phyloP scores from a whole-genome alignment of 1,140 invertebrate species.

The Bathynomus jamesi region DNA sequence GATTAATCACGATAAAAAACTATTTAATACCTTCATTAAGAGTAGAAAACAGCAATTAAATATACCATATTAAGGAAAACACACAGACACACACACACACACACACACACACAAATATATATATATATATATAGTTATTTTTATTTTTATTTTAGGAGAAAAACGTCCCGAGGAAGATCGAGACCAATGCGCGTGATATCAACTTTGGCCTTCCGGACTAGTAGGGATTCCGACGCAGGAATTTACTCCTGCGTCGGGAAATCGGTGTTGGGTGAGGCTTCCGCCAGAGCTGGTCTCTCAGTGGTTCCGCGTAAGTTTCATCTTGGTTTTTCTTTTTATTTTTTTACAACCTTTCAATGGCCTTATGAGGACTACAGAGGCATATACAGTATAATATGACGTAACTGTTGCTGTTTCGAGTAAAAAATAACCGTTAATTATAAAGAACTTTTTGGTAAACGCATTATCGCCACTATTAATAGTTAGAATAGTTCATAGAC shows the following conservation, averaged over 20 bases:
- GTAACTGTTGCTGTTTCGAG: too few relatives aligned
- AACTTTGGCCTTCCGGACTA: neutral
- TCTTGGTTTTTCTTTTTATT: too few relatives aligned
- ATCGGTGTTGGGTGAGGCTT: neutral
- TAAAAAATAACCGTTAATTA: too few relatives aligned
- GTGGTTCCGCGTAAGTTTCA: neutral
- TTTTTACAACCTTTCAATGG: too few relatives aligned
- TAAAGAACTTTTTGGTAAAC: too few relatives aligned
- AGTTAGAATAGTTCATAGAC: too few relatives aligned
- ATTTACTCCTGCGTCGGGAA: neutral
- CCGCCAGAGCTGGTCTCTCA: neutral
- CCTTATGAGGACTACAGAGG: too few relatives aligned
- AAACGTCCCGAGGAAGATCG: neutral
- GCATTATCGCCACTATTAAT: too few relatives aligned
- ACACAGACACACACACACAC: neutral
- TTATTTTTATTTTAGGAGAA: neutral
- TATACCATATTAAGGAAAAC: neutral
- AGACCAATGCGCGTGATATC: neutral
- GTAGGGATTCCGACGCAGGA: neutral
- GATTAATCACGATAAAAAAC: too few relatives aligned
- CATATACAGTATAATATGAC: too few relatives aligned
- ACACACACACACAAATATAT: neutral
- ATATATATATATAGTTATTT: neutral
- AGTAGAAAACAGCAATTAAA: too few relatives aligned
- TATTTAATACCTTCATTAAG: too few relatives aligned